Evolutionary conservation across 2,888 invertebrate genomes (phyloP), one percentile per base, ranked within the genome.

Genomic region (Gryllus longicercus): DNA sequence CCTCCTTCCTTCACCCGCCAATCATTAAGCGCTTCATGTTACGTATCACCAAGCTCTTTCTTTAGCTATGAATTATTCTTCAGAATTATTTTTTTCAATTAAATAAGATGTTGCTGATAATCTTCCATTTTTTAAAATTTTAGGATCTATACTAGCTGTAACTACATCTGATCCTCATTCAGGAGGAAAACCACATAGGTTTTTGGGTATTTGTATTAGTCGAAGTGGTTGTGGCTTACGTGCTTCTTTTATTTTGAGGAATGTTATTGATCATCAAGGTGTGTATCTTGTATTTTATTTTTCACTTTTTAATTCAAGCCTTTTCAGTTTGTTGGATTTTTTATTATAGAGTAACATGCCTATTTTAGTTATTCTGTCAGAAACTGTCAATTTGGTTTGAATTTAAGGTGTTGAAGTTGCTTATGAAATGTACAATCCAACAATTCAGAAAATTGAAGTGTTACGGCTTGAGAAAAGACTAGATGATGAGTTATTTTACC

Each of bases 121-220:
- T 5, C 4, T 38, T 38, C 8, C 63, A 63, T 63, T 63, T 18
- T 63, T 63, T 63, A 5, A 2, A 5, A 63, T 63, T 63, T 50
- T 85, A 94, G 95, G 98, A 18, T 95, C 95, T 50, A 92, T 98
- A 81, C 84, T 99, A 85, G 94, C 96, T 51, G 96, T 98, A 0
- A 95, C 94, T 2, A 92, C 93, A 82, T 92, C 97, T 0, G 97
- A 98, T 87, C 91, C 90, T 8, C 95, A 96, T 89, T 92, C 96
- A 3, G 92, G 94, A 50, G 94, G 93, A 77, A 97, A 97, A 88
- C 89, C 90, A 0, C 95, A 93, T 85, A 91, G 93, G 85, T 97
- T 98, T 89, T 93, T 97, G 74, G 98, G 99, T 4, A 97, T 99
- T 84, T 99, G 99, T 85, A 98, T 98, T 84, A 91, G 95, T 83